A percentile compares a stretch with the other conserved stretches of the same genome.
phyloP scores from a whole-genome alignment of 2,113 vertebrate species.

The Myanophis thanlyinensis region DNA sequence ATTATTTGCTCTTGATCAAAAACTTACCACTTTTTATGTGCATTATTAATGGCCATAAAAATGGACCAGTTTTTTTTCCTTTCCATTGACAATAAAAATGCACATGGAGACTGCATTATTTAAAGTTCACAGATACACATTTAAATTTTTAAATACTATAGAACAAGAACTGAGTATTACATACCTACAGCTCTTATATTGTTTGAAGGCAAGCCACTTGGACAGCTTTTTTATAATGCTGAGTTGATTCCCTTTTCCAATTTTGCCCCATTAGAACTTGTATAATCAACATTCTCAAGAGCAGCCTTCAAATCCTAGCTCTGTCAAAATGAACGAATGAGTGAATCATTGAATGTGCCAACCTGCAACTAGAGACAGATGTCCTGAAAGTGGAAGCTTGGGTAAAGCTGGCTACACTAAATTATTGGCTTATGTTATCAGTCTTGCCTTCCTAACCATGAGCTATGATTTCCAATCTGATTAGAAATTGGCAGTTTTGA shows the following conservation, averaged over 20 bases:
- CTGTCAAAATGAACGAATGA: neutral
- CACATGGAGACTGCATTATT: neutral
- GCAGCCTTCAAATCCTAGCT: neutral
- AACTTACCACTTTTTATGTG: neutral
- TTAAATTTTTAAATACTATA: neutral
- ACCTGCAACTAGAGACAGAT: neutral
- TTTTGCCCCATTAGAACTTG: neutral
- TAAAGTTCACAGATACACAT: neutral
- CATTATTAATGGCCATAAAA: neutral
- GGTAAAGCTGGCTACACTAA: neutral
- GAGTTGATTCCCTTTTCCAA: neutral
- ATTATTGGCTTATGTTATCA: neutral
- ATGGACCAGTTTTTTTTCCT: neutral
- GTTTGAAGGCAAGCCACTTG: neutral
- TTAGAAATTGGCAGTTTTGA: neutral
- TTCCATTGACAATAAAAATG: neutral
- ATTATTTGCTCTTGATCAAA: neutral
- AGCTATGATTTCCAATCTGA: neutral
- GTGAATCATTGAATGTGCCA: neutral
- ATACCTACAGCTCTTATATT: neutral
- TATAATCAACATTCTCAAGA: neutral
- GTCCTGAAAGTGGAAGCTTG: neutral
- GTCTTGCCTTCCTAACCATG: neutral
- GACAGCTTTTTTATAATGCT: neutral
- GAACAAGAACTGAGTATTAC: neutral